phyloP scores from a whole-genome alignment of 2,113 vertebrate genomes.

The Tympanuchus pallidicinctus region DNA sequence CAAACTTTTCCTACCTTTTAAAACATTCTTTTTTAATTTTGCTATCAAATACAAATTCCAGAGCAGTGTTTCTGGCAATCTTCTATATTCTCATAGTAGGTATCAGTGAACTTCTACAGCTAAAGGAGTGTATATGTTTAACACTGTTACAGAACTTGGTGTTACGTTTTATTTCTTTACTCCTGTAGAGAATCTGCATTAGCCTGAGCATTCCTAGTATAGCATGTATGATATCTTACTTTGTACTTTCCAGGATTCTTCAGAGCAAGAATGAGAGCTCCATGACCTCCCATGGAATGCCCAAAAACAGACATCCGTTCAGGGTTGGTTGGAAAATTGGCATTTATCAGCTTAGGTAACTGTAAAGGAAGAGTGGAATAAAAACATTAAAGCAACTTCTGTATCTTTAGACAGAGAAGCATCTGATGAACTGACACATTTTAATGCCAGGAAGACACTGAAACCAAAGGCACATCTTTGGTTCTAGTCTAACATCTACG shows the following conservation, averaged over 20 bases:
- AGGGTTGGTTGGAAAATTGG: constrained; percentile 89
- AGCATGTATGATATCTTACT: constrained; percentile 65
- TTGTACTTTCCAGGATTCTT: constrained; percentile 94
- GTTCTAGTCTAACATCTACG: not conserved
- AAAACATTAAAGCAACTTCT: not conserved
- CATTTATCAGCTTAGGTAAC: constrained; percentile 91
- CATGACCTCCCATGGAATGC: constrained; percentile 93
- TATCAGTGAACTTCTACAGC: not conserved
- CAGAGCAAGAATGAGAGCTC: constrained; percentile 88
- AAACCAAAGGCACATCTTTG: not conserved
- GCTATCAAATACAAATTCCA: not conserved
- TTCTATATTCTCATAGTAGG: not conserved
- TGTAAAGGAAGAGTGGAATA: constrained; percentile 38
- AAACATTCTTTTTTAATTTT: not conserved
- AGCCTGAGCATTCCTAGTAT: not conserved
- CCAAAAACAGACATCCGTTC: constrained; percentile 90
- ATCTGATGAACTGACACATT: not conserved
- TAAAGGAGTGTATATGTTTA: not conserved
- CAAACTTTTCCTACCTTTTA: not conserved
- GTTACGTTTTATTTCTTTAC: not conserved
- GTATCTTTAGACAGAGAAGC: not conserved
- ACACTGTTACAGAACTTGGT: not conserved
- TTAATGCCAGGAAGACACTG: not conserved
- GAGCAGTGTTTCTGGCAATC: not conserved
- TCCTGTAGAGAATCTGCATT: not conserved